phyloP scores from a whole-genome alignment of 2,113 vertebrate species.

The Macquaria australasica region DNA sequence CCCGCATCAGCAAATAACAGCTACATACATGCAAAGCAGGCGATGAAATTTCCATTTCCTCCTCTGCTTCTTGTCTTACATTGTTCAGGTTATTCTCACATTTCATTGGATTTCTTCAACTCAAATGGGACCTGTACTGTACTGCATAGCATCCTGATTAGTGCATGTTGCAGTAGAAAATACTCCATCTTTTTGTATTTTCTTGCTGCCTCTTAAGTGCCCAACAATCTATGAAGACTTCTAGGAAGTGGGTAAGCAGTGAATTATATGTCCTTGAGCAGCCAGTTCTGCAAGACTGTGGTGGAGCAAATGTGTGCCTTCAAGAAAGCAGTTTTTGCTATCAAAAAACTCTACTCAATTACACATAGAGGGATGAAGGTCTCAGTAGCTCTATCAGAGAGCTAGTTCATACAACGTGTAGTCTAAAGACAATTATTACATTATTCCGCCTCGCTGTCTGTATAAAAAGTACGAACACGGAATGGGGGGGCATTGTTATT shows the following conservation, averaged over 20 bases:
- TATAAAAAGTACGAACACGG: no score
- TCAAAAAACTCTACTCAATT: not conserved
- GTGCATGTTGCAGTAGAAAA: not conserved
- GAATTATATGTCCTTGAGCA: not conserved
- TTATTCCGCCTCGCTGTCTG: no score
- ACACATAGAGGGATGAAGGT: not conserved
- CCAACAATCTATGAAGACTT: not conserved
- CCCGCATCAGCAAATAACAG: slow-evolving; percentile 1
- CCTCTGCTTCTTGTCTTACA: not conserved
- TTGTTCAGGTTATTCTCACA: not conserved
- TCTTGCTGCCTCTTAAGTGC: not conserved
- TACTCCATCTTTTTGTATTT: not conserved
- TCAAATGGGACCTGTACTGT: not conserved
- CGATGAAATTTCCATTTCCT: not conserved
- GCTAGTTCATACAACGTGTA: not conserved
- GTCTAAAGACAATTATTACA: not conserved
- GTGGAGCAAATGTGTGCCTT: not conserved
- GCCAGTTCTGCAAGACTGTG: not conserved
- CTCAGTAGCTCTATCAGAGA: not conserved
- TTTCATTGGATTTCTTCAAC: not conserved
- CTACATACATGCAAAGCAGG: slow-evolving; percentile 5
- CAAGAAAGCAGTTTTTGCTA: not conserved
- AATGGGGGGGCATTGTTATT: no score
- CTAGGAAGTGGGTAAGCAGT: not conserved
- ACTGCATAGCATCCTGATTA: no score